These are phyloP conservation scores for Chrysochloris asiatica DNA, from an alignment of 2,113 vertebrate species.

Conservation along the genomic window DNA sequence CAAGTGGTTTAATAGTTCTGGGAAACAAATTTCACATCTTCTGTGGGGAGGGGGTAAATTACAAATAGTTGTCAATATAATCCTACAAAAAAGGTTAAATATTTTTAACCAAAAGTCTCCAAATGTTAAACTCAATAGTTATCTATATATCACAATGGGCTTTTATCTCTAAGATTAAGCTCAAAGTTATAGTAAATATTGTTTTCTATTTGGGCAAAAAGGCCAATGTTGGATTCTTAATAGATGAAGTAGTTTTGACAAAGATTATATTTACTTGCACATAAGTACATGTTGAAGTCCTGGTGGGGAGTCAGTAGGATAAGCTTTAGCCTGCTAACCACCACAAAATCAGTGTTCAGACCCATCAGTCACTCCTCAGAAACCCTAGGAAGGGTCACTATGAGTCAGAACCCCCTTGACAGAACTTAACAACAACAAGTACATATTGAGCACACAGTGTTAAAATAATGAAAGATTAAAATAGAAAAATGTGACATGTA, in stretches of 20 bases:
- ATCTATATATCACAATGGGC: not conserved
- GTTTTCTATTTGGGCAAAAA: constrained; percentile 44
- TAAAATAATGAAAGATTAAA: constrained; percentile 2
- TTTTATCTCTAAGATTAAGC: not conserved
- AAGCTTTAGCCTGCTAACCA: too few species aligned
- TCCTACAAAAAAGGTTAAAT: not conserved
- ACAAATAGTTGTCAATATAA: constrained; percentile 15
- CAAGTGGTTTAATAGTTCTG: not conserved
- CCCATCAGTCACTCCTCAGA: too few species aligned
- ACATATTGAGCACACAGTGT: not conserved
- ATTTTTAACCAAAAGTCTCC: not conserved
- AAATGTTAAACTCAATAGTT: not conserved
- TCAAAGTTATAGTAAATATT: constrained; percentile 37
- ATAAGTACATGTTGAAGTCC: not conserved
- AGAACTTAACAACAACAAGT: too few species aligned
- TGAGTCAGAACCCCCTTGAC: too few species aligned
- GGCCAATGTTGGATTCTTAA: not conserved
- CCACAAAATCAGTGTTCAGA: too few species aligned
- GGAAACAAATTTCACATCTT: not conserved
- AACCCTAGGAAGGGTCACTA: too few species aligned
- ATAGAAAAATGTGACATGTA: not conserved
- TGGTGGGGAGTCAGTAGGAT: too few species aligned
- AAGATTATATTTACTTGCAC: not conserved
- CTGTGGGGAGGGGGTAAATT: constrained; percentile 22
- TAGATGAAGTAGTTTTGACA: not conserved